Base-by-base conservation (phyloP, 2,888 invertebrate species). In the Thelaira solivaga region DNA sequence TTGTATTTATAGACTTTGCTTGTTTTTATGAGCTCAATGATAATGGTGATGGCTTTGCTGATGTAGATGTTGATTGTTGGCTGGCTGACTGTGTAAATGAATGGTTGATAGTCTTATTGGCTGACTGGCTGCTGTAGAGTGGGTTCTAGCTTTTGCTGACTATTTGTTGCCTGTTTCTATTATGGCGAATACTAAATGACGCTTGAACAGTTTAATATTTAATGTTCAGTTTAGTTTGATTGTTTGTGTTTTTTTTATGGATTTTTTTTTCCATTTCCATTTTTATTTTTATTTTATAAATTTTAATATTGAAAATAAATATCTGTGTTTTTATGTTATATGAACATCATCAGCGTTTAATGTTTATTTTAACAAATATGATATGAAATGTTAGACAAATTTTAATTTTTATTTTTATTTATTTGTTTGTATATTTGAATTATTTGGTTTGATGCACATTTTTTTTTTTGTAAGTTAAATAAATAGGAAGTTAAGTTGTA, bases 171-270 rank as follows among this genome's bases (percentile, higher is more conserved):
- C 16, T 34, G 39, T 34, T 41, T 43, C 41, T 61, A 51, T 59
- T 61, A 67, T 67, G 74, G 34, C 61, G 45, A 22, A 16, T 22
- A 61, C 43, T 74, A 67, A 74, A 67, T 67, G 59, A 51, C 59
- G 74, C 74, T 67, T 43, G 41, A 67, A 67, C 53, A 67, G 67
- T 67, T 74, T 74, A 59, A 67, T 74, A 74, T 74, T 74, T 67
- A 53, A 74, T 67, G 67, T 74, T 57, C 49, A 65, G 59, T 61
- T 62, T 36, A 62, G 62, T 72, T 72, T 72, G 36, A 72, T 62
- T 72, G 51, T 31, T 59, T 22, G n/a, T n/a, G 67, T 61, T 51
- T 11, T 51, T 16, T 20, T 36, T 16, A 13, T 36, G 39, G 20
- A 1, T 18, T n/a, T 57, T 49, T 31, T 64, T 2, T 20, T 8